Conservation (phyloP, 2,113 vertebrate genomes). For the Alces alces region DNA sequence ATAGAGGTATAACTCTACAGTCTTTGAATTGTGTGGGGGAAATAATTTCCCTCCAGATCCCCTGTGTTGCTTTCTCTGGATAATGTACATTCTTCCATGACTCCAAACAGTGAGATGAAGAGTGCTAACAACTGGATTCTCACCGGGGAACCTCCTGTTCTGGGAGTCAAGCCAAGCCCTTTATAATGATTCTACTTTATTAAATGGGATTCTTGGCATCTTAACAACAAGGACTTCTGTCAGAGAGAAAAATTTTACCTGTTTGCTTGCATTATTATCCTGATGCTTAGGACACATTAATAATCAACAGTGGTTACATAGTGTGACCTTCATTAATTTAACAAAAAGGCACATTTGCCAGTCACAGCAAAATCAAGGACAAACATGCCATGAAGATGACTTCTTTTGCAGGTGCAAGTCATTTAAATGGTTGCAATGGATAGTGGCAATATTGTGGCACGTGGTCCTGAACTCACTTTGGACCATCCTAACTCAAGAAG, state of each 20-base stretch:
- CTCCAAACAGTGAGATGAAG: slow-evolving; percentile 36
- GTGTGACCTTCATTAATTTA: neutral
- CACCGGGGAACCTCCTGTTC: slow-evolving; percentile 50
- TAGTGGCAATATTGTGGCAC: neutral
- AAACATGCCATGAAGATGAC: neutral
- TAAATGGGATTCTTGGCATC: slow-evolving; percentile 55
- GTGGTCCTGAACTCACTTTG: neutral
- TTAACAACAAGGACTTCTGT: slow-evolving; percentile 40
- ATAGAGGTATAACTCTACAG: slow-evolving; percentile 1
- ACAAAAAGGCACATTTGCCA: neutral
- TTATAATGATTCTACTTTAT: slow-evolving; percentile 46
- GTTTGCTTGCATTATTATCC: slow-evolving; percentile 39
- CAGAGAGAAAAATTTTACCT: slow-evolving; percentile 12
- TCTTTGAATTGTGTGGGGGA: neutral
- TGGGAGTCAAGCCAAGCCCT: slow-evolving; percentile 52
- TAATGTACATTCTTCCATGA: neutral
- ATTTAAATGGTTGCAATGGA: neutral
- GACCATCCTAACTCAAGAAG: neutral
- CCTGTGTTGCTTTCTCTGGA: neutral
- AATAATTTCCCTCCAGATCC: neutral
- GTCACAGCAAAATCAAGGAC: neutral
- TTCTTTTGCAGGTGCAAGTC: neutral
- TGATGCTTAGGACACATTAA: slow-evolving; percentile 21
- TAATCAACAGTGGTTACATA: neutral
- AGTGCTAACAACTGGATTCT: slow-evolving; percentile 62